A percentile compares a stretch with the other conserved stretches of the same genome.
Evolutionary conservation across 2,888 invertebrate species (phyloP).

Genomic region (Coenonympha glycerion): DNA sequence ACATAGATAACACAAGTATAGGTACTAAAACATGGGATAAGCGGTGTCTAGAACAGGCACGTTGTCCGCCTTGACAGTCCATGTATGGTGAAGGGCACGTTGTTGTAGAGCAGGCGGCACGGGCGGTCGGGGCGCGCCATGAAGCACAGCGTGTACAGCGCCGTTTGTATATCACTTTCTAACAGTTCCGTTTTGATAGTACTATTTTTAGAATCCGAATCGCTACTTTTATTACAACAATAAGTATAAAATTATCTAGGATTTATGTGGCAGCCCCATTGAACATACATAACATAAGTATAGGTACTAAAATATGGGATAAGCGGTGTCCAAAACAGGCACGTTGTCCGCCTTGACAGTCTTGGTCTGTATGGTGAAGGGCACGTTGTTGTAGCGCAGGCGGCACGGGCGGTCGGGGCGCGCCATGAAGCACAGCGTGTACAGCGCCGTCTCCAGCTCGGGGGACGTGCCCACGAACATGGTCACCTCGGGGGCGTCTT

Average conservation of each 20-base stretch:
- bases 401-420: constrained; percentile 85
- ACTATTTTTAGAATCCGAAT: no score
- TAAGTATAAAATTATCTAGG: no score
- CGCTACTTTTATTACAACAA: no score
- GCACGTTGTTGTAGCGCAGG: constrained; percentile 67
- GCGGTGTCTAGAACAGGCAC: constrained; percentile 61
- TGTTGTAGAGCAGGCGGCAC: constrained; percentile 79
- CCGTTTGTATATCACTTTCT: no score
- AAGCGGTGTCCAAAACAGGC: constrained; percentile 60
- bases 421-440: constrained; percentile 90
- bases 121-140: constrained; percentile 83
- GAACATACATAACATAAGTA: no score
- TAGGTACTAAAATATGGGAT: constrained; percentile 41
- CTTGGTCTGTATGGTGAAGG: constrained; percentile 65
- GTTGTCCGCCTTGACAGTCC: constrained; percentile 55
- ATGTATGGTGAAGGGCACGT: constrained; percentile 62
- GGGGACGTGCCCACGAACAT: constrained; percentile 93
- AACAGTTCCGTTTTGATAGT: no score
- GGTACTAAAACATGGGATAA: constrained; percentile 42
- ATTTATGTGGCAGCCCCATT: no score
- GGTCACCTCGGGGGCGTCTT: constrained; percentile 84
- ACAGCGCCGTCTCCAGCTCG: constrained; percentile 91
- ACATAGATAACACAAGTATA: no score
- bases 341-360: constrained; percentile 57
- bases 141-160: constrained; percentile 93